Percentiles rank a stretch among this genome's conserved stretches.
phyloP scores from a whole-genome alignment of 2,113 vertebrate genomes.

The Rhipidura dahli region DNA sequence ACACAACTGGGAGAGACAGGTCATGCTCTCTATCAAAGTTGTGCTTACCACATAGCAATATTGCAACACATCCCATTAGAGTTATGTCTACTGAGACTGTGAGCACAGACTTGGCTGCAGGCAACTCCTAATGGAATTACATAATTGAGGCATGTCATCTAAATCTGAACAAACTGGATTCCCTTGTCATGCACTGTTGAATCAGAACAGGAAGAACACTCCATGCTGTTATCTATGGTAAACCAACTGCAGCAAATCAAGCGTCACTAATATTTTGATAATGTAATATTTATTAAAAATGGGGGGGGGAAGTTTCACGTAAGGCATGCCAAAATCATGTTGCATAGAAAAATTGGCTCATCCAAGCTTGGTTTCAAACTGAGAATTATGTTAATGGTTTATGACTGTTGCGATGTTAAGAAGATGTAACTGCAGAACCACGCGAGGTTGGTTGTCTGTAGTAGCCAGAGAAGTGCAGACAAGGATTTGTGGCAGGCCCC shows the following conservation, averaged over 20 bases:
- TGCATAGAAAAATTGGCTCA: not conserved
- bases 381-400: not conserved
- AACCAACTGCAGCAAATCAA: conserved; percentile 35
- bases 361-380: not conserved
- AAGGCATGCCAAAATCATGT: not conserved
- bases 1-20: conserved; percentile 41
- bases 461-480: not conserved
- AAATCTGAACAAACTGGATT: conserved; percentile 69
- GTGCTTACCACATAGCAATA: conserved; percentile 53
- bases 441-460: accelerated
- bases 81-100: conserved; percentile 37
- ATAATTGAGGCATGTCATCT: conserved; percentile 72
- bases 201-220: conserved; percentile 53
- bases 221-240: conserved; percentile 37
- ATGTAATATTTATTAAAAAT: conserved; percentile 28
- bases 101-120: conserved; percentile 52
- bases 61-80: conserved; percentile 33
- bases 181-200: conserved; percentile 64
- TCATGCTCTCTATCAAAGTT: conserved; percentile 46
- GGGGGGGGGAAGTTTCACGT: not conserved
- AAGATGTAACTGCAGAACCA: not conserved
- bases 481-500: not conserved
- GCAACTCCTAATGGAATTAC: conserved; percentile 66
- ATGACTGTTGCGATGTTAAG: not conserved
- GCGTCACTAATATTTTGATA: conserved; percentile 29